phyloP scores from a whole-genome alignment of 2,113 vertebrate genomes.

The Crotalus horridus region DNA sequence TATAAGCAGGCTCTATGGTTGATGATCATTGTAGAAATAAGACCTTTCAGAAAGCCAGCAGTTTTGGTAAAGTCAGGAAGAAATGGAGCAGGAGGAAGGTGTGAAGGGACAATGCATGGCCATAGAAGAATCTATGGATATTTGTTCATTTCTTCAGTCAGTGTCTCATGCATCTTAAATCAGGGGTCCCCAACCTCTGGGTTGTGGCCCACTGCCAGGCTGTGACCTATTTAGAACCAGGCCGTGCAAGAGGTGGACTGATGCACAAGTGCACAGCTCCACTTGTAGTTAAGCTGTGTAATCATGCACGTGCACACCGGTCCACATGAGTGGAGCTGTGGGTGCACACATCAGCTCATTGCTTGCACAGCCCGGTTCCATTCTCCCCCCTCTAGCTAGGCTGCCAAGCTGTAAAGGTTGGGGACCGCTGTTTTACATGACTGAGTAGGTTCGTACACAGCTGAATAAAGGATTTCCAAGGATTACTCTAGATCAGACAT shows the following conservation, averaged over 20 bases:
- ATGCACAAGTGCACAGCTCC: too few species aligned
- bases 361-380: rapidly evolving
- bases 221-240: not conserved
- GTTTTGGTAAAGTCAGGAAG: not conserved
- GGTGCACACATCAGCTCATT: not conserved
- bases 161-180: not conserved
- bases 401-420: not conserved
- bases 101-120: not conserved
- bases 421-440: not conserved
- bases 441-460: not conserved
- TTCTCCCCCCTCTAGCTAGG: not conserved
- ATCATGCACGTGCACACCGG: too few species aligned
- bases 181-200: not conserved
- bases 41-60: not conserved
- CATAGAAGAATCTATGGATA: not conserved
- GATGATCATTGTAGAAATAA: not conserved
- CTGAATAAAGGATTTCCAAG: not conserved
- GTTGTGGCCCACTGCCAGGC: not conserved
- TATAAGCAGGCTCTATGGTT: not conserved
- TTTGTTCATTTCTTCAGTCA: not conserved
- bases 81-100: not conserved
- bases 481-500: not conserved
- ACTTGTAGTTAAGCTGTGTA: not conserved
- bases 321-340: not conserved
- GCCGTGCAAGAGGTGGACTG: rapidly evolving